Evolutionary conservation across 1,140 invertebrate species (phyloP), one percentile per base, ranked within the genome.

Genomic region (Oedothorax gibbosus): DNA sequence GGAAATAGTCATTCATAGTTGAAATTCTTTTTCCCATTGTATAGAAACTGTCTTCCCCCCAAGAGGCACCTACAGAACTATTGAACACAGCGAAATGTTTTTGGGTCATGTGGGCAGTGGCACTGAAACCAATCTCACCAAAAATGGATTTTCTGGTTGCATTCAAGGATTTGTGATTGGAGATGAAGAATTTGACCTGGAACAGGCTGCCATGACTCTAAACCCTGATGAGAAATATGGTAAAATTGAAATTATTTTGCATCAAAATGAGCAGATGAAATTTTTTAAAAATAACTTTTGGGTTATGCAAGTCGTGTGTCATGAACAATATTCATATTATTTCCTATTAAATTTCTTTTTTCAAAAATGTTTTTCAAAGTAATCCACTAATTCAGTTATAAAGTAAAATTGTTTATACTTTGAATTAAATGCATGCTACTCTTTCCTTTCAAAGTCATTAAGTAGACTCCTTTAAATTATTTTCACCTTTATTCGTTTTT

Each of bases 121-220:
- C 10, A 88, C 86, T 18, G 71, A 66, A 56, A 85, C 86, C 10
- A 87, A 88, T 90, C 88, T 93, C 5, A 91, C 93, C 6, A 92
- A 95, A 84, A 92, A 92, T 7, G 94, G 94, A 0, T 96, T 96
- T 88, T 93, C 96, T 14, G 96, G 97, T 0, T 98, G 96, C 88
- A 92, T 98, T 18, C 92, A 96, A 86, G 97, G 97, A 11, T 91
- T 98, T 62, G 96, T 96, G 91, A 95, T 98, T 83, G 96, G 95
- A 20, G 91, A 94, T 78, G 93, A 93, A 87, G 91, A 94, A 14
- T 93, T 97, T 54, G 93, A 96, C 90, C 90, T 98, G 53, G 92
- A 86, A 83, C 68, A 57, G 71, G 60, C 82, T 50, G 87, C 78
- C 21, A 15, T 66, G 20, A 83, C 65, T 87, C 11, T 20, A 9